These are phyloP conservation scores for Drosophila simulans DNA, from an alignment of 1,140 invertebrate species.

Conservation along the genomic window DNA sequence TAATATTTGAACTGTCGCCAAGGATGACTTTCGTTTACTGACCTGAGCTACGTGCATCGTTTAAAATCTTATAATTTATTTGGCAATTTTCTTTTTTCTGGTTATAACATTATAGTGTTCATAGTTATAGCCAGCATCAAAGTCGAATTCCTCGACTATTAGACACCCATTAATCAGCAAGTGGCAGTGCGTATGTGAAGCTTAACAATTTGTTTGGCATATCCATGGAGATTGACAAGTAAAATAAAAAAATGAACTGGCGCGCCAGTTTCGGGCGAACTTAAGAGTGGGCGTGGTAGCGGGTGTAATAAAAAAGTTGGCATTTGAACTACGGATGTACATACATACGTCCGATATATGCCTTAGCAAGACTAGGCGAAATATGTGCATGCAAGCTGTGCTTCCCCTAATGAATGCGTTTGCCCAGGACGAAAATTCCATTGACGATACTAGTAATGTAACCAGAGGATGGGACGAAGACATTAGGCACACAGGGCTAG, in stretches of 20 bases:
- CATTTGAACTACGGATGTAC: slow-evolving; percentile 10
- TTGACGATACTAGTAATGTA: slow-evolving; percentile 28
- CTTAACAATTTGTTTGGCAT: no score
- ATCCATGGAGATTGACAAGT: no score
- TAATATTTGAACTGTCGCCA: slow-evolving; percentile 18
- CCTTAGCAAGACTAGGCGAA: not conserved
- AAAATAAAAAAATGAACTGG: no score
- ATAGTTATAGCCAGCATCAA: no score
- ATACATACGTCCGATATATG: slow-evolving; percentile 5
- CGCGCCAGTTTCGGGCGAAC: no score
- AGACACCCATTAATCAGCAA: no score
- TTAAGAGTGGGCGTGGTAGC: not conserved
- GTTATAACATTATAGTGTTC: no score
- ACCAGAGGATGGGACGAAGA: slow-evolving; percentile 48
- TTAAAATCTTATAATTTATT: no score
- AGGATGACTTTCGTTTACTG: not conserved
- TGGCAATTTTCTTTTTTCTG: no score
- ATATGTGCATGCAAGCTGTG: not conserved
- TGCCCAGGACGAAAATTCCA: slow-evolving; percentile 37
- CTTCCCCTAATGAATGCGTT: slow-evolving; percentile 25
- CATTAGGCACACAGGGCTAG: slow-evolving; percentile 41
- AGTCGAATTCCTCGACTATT: no score
- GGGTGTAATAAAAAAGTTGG: not conserved
- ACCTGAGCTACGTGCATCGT: no score
- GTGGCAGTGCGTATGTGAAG: no score